Conservation (phyloP, 2,888 invertebrate species). For the Noctua janthina region DNA sequence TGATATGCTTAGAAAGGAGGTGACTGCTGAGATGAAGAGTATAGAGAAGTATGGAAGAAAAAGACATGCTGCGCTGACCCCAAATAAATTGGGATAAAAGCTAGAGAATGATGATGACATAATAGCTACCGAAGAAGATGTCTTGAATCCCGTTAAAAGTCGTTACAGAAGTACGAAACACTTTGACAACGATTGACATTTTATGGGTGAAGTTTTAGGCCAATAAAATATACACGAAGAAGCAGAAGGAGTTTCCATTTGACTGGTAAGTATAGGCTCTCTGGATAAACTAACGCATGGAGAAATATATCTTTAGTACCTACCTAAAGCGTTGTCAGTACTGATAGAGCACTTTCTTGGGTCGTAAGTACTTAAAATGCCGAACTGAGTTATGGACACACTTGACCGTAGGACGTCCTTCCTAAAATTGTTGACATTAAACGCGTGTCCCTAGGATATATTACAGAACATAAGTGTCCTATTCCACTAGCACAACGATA, state of each 20-base stretch:
- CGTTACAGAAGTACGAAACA: background rate
- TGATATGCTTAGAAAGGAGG: too few relatives aligned
- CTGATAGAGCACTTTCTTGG: background rate
- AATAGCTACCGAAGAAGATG: background rate
- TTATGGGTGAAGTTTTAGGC: too few relatives aligned
- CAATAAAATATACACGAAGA: background rate
- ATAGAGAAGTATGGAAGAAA: background rate
- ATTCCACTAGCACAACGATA: background rate
- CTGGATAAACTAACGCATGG: background rate
- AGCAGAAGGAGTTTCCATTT: background rate
- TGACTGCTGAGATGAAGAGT: too few relatives aligned
- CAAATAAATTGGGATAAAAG: too few relatives aligned
- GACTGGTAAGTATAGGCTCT: too few relatives aligned
- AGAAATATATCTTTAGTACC: background rate
- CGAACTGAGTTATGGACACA: conserved; percentile 5
- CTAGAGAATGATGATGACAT: background rate
- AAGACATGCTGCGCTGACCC: too few relatives aligned
- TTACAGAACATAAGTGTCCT: background rate
- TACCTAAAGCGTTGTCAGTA: background rate
- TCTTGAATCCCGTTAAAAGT: background rate
- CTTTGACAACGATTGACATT: background rate
- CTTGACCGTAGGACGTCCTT: background rate
- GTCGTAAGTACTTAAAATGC: conserved; percentile 3
- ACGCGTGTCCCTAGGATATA: conserved; percentile 12
- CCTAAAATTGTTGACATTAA: conserved; percentile 30